phyloP scores from a whole-genome alignment of 2,113 vertebrate genomes.

The Siniperca knerii region DNA sequence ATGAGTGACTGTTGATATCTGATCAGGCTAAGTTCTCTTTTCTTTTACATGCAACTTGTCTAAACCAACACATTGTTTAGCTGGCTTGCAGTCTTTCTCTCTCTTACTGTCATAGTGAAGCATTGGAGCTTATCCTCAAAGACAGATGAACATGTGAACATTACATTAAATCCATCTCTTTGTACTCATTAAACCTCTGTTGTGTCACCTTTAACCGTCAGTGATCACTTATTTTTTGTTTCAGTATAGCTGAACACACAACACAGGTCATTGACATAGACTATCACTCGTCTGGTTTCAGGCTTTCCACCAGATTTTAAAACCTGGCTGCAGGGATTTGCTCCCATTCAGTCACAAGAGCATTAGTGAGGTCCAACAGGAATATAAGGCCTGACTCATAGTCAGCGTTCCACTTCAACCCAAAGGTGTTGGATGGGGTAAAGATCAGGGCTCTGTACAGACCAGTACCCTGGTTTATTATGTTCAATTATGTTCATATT shows the following conservation, averaged over 20 bases:
- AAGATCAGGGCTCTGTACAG: background rate
- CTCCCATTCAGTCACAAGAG: background rate
- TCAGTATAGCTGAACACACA: background rate
- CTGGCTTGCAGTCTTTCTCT: background rate
- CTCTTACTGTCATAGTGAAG: background rate
- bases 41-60: conserved; percentile 5
- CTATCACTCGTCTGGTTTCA: background rate
- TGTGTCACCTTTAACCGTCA: background rate
- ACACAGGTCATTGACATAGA: background rate
- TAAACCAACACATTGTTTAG: conserved; percentile 5
- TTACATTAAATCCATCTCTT: conserved; percentile 1
- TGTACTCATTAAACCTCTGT: conserved; percentile 1
- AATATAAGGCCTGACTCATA: background rate
- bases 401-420: background rate
- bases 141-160: background rate
- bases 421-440: background rate
- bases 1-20: conserved; percentile 43
- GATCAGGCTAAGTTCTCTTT: conserved; percentile 27
- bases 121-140: conserved; percentile 5
- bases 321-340: background rate
- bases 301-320: background rate
- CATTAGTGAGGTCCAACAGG: background rate
- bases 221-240: conserved; percentile 9
- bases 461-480: background rate
- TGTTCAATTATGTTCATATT: background rate